Conservation (phyloP, 1,140 invertebrate species). For the Drosophila sproati region DNA sequence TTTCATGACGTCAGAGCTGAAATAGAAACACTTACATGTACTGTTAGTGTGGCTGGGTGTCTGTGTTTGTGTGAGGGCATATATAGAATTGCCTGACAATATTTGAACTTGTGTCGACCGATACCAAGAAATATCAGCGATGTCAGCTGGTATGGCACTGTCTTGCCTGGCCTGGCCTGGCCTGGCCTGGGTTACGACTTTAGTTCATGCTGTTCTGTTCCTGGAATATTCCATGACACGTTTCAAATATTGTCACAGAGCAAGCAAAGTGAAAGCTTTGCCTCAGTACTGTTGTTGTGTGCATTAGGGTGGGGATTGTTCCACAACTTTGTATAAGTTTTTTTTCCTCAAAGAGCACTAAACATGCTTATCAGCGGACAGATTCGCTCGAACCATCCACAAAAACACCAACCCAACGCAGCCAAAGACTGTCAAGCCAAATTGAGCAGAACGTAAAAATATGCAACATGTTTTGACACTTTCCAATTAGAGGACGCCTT, state of each 20-base stretch:
- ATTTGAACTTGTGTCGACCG: slow-evolving; percentile 67
- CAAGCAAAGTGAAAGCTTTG: slow-evolving; percentile 55
- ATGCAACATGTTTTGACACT: slow-evolving; percentile 56
- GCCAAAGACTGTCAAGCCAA: slow-evolving; percentile 7
- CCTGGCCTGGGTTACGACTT: slow-evolving; percentile 6
- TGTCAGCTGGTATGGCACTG: slow-evolving; percentile 10
- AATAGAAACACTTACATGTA: slow-evolving; percentile 44
- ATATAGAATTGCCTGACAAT: slow-evolving; percentile 54
- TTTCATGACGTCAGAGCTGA: slow-evolving; percentile 58
- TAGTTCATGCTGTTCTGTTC: slow-evolving; percentile 26
- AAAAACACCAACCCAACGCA: neutral
- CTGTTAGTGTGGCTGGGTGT: neutral
- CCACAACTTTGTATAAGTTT: slow-evolving; percentile 10
- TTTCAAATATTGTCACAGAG: slow-evolving; percentile 74
- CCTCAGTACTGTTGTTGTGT: slow-evolving; percentile 20
- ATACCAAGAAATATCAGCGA: slow-evolving; percentile 51
- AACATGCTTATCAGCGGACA: slow-evolving; percentile 58
- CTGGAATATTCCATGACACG: slow-evolving; percentile 80
- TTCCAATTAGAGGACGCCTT: slow-evolving; percentile 44
- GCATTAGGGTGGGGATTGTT: neutral
- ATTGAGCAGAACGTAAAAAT: slow-evolving; percentile 36
- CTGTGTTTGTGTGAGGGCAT: slow-evolving; percentile 20
- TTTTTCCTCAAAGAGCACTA: slow-evolving; percentile 19
- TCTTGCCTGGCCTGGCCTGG: neutral
- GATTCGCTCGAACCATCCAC: slow-evolving; percentile 8